These are phyloP conservation scores for Liolophura sinensis DNA, from an alignment of 1,140 invertebrate species.

Conservation along the genomic window DNA sequence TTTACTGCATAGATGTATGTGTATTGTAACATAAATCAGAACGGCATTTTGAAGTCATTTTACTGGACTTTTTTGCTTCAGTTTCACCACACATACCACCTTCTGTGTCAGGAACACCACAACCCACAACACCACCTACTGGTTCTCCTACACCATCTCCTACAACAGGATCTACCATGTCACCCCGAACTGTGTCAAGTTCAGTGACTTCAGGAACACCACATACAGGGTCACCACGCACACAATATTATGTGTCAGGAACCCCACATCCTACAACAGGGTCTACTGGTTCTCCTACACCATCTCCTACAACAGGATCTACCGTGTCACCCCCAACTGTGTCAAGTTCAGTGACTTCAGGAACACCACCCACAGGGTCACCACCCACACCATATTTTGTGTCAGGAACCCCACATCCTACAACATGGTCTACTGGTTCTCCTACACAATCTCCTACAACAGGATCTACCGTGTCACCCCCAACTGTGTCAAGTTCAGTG, in stretches of 20 bases:
- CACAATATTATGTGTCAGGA: too few species aligned
- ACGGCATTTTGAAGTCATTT: too few species aligned
- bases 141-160: not conserved
- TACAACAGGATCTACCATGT: slow-evolving; percentile 40
- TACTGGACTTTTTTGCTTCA: too few species aligned
- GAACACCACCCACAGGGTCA: slow-evolving; percentile 37
- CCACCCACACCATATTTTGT: slow-evolving; percentile 20
- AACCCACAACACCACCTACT: not conserved
- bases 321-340: slow-evolving; percentile 4
- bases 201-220: too few species aligned
- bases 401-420: slow-evolving; percentile 1
- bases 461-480: slow-evolving; percentile 23
- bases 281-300: not conserved
- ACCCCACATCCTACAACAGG: slow-evolving; percentile 45
- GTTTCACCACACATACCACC: slow-evolving; percentile 7
- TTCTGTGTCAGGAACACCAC: slow-evolving; percentile 11
- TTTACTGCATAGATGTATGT: too few species aligned
- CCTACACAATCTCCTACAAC: slow-evolving; percentile 48
- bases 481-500: slow-evolving; percentile 3
- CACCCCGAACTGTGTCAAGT: not conserved
- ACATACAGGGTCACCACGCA: too few species aligned
- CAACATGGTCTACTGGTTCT: slow-evolving; percentile 17
- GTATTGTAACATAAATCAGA: too few species aligned
- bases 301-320: not conserved
- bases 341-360: slow-evolving; percentile 7